Evolutionary conservation across 1,140 invertebrate species (phyloP), one percentile per base, ranked within the genome.

Genomic region (Scaptomyza pallida): DNA sequence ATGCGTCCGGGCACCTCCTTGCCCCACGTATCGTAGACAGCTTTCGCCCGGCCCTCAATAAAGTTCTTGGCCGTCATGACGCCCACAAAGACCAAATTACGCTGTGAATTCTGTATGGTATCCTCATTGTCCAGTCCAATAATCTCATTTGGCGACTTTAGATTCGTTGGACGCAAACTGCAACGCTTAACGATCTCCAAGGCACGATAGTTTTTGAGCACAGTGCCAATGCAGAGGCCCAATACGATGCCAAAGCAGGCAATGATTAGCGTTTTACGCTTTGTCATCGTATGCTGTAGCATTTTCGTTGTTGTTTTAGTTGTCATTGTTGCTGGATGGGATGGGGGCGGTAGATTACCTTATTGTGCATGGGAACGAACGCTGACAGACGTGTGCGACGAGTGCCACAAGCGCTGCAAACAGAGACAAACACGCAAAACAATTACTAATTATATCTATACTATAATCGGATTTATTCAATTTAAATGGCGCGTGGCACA

Each of bases 21-120:
- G 8, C 95, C 97, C 98, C 98, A 99, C 5, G 98, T 99, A 70
- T 97, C 94, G 89, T 96, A 97, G 0, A 98, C 97, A 0, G 97
- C 96, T 45, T 95, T 93, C 2, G 97, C 98, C 64, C 98, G 93
- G 0, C 95, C 96, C 41, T 95, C 94, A 55, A 99, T 92, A 90
- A 97, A 99, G 89, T 96, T 97, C 76, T 97, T 94, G 0, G 98
- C 98, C 1, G 98, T 99, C 97, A 99, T 99, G 0, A 99, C 97
- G 52, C 98, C 98, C 48, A 99, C 96, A 89, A 99, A 96, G 17
- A 96, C 92, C 43, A 97, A 90, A 79, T 93, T 94, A 33, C 92
- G 92, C 69, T 94, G 93, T 1, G 93, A 94, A 57, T 93, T 93
- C 57, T 92, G 89, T 56, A 93, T 91, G 19, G 92, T 93, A 67